phyloP scores from a whole-genome alignment of 1,140 invertebrate species.

The Neodiprion virginianus region DNA sequence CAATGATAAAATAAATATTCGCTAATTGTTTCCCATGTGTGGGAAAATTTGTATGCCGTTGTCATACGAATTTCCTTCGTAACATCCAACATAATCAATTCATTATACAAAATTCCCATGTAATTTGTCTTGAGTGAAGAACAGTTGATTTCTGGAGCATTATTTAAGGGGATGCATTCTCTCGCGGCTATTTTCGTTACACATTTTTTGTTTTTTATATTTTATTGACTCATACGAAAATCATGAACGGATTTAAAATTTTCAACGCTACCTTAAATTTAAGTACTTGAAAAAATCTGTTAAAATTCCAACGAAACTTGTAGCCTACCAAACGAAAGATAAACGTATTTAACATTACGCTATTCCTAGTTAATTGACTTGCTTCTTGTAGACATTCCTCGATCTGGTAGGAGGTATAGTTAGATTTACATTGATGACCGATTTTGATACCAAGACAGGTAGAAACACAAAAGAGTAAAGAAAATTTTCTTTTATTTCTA shows the following conservation, averaged over 20 bases:
- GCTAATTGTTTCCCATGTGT: slow-evolving; percentile 38
- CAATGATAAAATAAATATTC: slow-evolving; percentile 62
- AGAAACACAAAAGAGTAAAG: background rate
- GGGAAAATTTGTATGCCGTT: background rate
- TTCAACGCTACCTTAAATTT: too few species aligned
- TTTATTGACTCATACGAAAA: background rate
- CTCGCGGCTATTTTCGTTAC: background rate
- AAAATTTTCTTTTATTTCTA: slow-evolving; percentile 1
- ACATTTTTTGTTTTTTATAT: background rate
- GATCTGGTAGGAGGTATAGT: too few species aligned
- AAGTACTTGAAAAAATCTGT: too few species aligned
- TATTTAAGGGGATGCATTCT: slow-evolving; percentile 2
- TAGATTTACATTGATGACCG: too few species aligned
- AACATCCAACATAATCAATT: background rate
- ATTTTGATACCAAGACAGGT: background rate
- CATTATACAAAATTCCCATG: background rate
- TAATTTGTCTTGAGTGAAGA: background rate
- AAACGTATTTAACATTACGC: too few species aligned
- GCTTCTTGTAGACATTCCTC: too few species aligned
- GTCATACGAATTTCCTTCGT: background rate
- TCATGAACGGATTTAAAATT: too few species aligned
- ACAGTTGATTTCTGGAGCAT: background rate
- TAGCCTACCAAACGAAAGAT: too few species aligned
- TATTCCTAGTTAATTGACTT: too few species aligned
- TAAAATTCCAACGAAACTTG: background rate